Percentiles rank a stretch among this genome's conserved stretches.
Evolutionary conservation across 92 coral and sea anemone species (phyloP).

Genomic region (Parazoanthus swiftii): DNA sequence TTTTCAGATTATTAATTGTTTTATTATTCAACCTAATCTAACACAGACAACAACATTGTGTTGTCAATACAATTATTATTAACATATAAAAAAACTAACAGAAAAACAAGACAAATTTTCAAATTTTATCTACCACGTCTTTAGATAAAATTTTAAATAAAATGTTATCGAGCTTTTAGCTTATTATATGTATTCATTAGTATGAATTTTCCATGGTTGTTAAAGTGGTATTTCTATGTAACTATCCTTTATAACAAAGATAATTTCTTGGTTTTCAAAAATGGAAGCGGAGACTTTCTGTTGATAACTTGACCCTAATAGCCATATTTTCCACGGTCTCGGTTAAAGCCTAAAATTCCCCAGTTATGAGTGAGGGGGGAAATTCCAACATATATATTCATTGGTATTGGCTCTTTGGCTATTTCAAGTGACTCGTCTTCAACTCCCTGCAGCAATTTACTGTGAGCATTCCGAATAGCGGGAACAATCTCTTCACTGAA

Average conservation of each 20-base stretch:
- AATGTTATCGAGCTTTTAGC: neutral
- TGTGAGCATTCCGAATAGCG: constrained; percentile 67
- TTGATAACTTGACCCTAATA: constrained; percentile 31
- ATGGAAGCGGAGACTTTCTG: neutral
- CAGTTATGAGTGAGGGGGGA: constrained; percentile 86
- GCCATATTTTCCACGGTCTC: constrained; percentile 90
- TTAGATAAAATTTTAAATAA: too few relatives aligned
- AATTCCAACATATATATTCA: constrained; percentile 87
- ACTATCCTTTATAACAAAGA: neutral
- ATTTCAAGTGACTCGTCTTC: constrained; percentile 78
- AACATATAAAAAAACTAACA: too few relatives aligned
- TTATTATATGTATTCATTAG: neutral
- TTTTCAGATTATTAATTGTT: too few relatives aligned
- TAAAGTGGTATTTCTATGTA: neutral
- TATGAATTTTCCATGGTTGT: neutral
- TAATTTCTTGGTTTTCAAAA: neutral
- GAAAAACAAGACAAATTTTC: too few relatives aligned
- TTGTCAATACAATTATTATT: too few relatives aligned
- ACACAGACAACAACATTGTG: too few relatives aligned
- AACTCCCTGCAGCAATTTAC: constrained; percentile 67
- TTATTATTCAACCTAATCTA: too few relatives aligned
- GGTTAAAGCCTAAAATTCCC: constrained; percentile 83
- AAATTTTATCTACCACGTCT: too few relatives aligned
- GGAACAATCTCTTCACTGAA: constrained; percentile 64
- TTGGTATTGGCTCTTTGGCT: constrained; percentile 81